A percentile compares a stretch with the other conserved stretches of the same genome.
Conservation (phyloP, 2,888 invertebrate species). For the Geophilus truncorum region DNA sequence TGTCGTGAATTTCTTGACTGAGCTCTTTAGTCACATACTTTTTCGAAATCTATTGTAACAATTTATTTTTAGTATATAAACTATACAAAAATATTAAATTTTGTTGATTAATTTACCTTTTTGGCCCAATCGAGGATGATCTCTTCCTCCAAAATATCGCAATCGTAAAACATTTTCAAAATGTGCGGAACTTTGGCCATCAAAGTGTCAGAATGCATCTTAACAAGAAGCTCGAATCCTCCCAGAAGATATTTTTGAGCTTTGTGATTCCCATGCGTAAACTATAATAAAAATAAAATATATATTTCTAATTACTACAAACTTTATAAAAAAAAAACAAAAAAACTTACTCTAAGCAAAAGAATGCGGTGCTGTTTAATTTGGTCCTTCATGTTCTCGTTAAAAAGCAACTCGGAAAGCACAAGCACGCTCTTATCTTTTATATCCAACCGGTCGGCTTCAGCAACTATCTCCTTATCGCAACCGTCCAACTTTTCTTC, state of each 20-base stretch:
- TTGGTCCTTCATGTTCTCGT: slow-evolving; percentile 56
- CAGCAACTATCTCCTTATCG: slow-evolving; percentile 67
- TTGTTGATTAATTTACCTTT: slow-evolving; percentile 67
- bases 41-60: slow-evolving; percentile 58
- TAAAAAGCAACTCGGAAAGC: slow-evolving; percentile 78
- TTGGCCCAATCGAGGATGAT: slow-evolving; percentile 91
- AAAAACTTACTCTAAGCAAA: slow-evolving; percentile 34
- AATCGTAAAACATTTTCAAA: slow-evolving; percentile 87
- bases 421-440: slow-evolving; percentile 90
- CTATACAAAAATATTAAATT: not conserved
- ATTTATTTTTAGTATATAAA: not conserved
- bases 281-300: slow-evolving; percentile 44
- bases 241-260: slow-evolving; percentile 89
- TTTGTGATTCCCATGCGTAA: slow-evolving; percentile 72
- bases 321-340: slow-evolving; percentile 15
- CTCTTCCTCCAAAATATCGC: slow-evolving; percentile 91
- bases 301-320: not conserved
- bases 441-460: slow-evolving; percentile 88
- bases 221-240: slow-evolving; percentile 89
- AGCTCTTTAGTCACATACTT: slow-evolving; percentile 90
- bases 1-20: slow-evolving; percentile 82
- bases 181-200: slow-evolving; percentile 84
- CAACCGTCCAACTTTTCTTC: slow-evolving; percentile 56
- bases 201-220: slow-evolving; percentile 68
- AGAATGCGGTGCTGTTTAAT: slow-evolving; percentile 43